Percentiles rank a stretch among this genome's conserved stretches.
Conservation (phyloP, 2,888 invertebrate genomes). For the Melikaiella ostensackeni region DNA sequence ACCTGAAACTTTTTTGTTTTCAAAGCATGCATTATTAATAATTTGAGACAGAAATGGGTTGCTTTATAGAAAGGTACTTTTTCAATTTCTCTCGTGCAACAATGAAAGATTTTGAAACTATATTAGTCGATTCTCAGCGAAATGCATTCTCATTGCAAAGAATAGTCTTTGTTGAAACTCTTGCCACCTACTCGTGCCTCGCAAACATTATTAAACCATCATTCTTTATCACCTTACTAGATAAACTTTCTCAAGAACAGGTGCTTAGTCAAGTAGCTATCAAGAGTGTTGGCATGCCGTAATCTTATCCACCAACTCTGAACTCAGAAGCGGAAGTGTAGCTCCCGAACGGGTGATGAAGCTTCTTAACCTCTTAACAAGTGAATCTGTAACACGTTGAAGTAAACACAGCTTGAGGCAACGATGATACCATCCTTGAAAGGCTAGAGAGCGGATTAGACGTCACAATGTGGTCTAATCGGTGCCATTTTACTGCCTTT, state of each 20-base stretch:
- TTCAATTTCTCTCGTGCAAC: no score
- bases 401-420: neutral
- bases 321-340: neutral
- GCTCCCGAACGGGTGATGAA: neutral
- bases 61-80: no score
- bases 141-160: no score
- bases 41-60: no score
- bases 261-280: neutral
- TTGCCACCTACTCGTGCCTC: neutral
- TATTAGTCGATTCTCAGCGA: no score
- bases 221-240: neutral
- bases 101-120: no score
- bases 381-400: neutral
- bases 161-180: no score
- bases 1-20: no score
- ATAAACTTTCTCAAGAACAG: conserved; percentile 7
- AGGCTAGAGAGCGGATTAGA: neutral
- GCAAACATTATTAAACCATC: neutral
- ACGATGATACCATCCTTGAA: neutral
- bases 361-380: neutral
- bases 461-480: neutral
- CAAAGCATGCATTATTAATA: no score
- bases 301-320: conserved; percentile 1
- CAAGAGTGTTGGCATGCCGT: neutral
- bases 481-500: neutral